Evolutionary conservation across 1,140 invertebrate species (phyloP).

Genomic region (Formica selysi): DNA sequence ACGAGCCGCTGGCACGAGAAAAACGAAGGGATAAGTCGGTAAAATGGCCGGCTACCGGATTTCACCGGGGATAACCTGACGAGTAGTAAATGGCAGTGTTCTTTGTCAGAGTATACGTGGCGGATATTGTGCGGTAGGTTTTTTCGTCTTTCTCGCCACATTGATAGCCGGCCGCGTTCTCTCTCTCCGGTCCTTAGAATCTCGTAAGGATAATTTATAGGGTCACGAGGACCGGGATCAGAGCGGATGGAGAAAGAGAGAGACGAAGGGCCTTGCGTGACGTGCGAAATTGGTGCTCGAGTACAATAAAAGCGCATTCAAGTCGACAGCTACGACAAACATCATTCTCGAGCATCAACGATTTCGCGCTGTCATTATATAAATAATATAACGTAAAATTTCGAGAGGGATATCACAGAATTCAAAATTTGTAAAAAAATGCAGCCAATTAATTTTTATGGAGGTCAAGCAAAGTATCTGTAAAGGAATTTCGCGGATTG

Average conservation of each 20-base stretch:
- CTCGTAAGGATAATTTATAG: constrained; percentile 68
- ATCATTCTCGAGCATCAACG: constrained; percentile 3
- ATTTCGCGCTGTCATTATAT: neutral
- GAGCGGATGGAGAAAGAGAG: constrained; percentile 8
- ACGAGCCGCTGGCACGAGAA: neutral
- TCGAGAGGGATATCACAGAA: neutral
- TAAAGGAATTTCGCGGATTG: neutral
- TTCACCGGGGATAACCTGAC: constrained; percentile 43
- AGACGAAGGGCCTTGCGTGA: constrained; percentile 35
- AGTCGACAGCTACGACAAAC: constrained; percentile 35
- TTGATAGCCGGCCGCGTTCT: constrained; percentile 38
- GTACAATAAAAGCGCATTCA: constrained; percentile 60
- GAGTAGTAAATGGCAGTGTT: constrained; percentile 64
- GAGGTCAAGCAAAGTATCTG: neutral
- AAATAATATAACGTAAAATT: neutral
- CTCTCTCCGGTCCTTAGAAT: constrained; percentile 55
- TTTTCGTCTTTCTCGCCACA: constrained; percentile 57
- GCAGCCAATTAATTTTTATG: neutral
- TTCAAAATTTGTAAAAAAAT: neutral
- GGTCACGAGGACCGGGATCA: constrained; percentile 6
- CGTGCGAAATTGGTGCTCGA: constrained; percentile 50
- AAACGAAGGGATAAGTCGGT: constrained; percentile 49
- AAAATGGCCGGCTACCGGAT: constrained; percentile 42
- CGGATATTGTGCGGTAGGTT: constrained; percentile 61
- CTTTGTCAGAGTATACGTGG: constrained; percentile 59